Conservation (phyloP, 1,140 invertebrate genomes). For the Tetragnatha versicolor region DNA sequence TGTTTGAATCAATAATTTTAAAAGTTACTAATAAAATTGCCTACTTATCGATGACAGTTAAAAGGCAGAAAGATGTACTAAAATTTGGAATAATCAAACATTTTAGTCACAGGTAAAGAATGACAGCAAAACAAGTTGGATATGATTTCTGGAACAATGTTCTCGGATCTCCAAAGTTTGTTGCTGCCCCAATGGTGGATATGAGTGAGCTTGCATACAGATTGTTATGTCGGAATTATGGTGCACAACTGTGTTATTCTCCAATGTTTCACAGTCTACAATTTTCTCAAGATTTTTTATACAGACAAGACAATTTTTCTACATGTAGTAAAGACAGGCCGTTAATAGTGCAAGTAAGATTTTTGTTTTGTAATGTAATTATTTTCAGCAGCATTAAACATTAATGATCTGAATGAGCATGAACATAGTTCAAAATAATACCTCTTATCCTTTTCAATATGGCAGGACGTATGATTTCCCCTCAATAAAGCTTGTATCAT, state of each 20-base stretch:
- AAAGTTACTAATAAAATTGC: too few species aligned
- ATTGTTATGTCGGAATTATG: slow-evolving; percentile 76
- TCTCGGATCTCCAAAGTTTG: slow-evolving; percentile 71
- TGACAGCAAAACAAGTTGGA: slow-evolving; percentile 16
- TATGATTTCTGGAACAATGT: slow-evolving; percentile 66
- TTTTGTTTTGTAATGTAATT: background rate
- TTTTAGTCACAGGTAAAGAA: slow-evolving; percentile 25
- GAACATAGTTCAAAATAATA: too few species aligned
- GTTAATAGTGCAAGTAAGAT: slow-evolving; percentile 86
- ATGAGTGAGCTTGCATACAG: slow-evolving; percentile 95
- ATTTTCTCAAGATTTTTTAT: slow-evolving; percentile 88
- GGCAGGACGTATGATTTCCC: too few species aligned
- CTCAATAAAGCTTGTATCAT: too few species aligned
- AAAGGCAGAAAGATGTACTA: too few species aligned
- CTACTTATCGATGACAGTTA: too few species aligned
- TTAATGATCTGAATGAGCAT: too few species aligned
- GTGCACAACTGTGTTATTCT: slow-evolving; percentile 91
- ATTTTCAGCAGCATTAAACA: too few species aligned
- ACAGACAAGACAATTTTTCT: slow-evolving; percentile 80
- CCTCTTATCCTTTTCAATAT: too few species aligned
- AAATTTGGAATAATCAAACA: too few species aligned
- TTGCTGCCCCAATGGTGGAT: slow-evolving; percentile 97
- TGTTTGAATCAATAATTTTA: too few species aligned
- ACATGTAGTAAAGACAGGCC: slow-evolving; percentile 86
- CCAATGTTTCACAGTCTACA: slow-evolving; percentile 90